A percentile compares a stretch with the other conserved stretches of the same genome.
phyloP scores from a whole-genome alignment of 1,140 invertebrate genomes.

The Drosophila kikkawai region DNA sequence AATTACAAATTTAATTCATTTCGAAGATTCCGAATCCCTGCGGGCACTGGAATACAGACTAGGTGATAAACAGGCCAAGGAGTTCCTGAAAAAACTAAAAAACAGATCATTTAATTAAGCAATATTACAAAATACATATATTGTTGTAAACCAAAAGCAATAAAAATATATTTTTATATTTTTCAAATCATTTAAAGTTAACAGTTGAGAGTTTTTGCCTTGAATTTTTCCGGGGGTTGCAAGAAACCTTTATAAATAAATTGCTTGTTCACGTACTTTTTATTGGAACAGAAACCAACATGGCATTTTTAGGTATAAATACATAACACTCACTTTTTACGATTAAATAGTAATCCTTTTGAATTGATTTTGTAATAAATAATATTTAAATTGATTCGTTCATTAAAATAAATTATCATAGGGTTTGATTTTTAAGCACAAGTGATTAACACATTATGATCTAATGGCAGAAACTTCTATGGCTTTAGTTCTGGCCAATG shows the following conservation, averaged over 20 bases:
- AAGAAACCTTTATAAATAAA: neutral
- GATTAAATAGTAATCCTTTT: slow-evolving; percentile 10
- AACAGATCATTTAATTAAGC: slow-evolving; percentile 86
- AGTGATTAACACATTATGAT: slow-evolving; percentile 30
- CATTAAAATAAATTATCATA: slow-evolving; percentile 30
- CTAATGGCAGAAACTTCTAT: slow-evolving; percentile 32
- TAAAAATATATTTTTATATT: slow-evolving; percentile 40
- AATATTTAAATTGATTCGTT: slow-evolving; percentile 17
- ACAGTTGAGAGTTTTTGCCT: neutral
- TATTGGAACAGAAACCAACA: slow-evolving; percentile 46
- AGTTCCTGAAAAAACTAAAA: slow-evolving; percentile 94
- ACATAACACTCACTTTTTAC: slow-evolving; percentile 45
- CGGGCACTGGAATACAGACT: slow-evolving; percentile 92
- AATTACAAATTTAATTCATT: slow-evolving; percentile 1
- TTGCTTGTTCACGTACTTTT: slow-evolving; percentile 24
- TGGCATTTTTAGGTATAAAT: slow-evolving; percentile 25
- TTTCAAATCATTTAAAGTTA: neutral
- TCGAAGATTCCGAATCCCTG: slow-evolving; percentile 91
- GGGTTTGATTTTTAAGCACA: slow-evolving; percentile 31
- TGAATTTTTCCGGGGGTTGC: neutral
- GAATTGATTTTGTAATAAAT: slow-evolving; percentile 29
- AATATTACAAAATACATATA: neutral
- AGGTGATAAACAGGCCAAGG: slow-evolving; percentile 95
- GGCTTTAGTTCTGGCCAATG: slow-evolving; percentile 14
- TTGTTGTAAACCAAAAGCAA: slow-evolving; percentile 32